A percentile compares a stretch with the other conserved stretches of the same genome.
Evolutionary conservation across 1,140 invertebrate species (phyloP).

Genomic region (Scylla paramamosain): DNA sequence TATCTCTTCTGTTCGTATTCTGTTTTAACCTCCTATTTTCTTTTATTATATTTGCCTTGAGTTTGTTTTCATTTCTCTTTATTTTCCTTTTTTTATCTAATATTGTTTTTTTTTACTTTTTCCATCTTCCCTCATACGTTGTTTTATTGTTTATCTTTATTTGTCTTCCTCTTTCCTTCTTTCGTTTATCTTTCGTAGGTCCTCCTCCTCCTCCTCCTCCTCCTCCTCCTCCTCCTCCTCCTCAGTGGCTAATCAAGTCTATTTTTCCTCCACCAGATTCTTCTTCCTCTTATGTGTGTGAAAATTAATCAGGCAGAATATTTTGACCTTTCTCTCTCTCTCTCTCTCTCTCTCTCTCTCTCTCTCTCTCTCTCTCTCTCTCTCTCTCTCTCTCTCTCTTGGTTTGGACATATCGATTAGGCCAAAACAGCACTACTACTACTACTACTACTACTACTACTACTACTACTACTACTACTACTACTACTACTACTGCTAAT

Average conservation of each 20-base stretch:
- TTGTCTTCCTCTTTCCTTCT: not conserved
- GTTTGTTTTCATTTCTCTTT: not conserved
- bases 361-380: slow-evolving; percentile 36
- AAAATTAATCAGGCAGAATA: not conserved
- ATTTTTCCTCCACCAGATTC: not conserved
- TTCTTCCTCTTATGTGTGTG: not conserved
- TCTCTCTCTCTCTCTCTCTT: slow-evolving; percentile 47
- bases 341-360: slow-evolving; percentile 39
- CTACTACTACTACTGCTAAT: too few species aligned
- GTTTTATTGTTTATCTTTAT: not conserved
- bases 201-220: not conserved
- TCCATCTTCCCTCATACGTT: not conserved
- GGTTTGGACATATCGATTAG: too few species aligned
- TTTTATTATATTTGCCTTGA: not conserved
- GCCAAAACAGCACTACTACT: too few species aligned
- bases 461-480: too few species aligned
- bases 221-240: slow-evolving; percentile 9
- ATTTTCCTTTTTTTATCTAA: not conserved
- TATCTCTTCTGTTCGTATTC: too few species aligned
- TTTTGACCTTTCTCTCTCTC: slow-evolving; percentile 30
- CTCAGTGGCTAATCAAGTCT: not conserved
- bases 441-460: too few species aligned
- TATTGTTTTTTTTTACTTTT: not conserved
- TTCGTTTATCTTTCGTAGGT: not conserved
- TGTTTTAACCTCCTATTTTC: not conserved